phyloP scores from a whole-genome alignment of 2,888 invertebrate genomes.

The Aspidiotus destructor region DNA sequence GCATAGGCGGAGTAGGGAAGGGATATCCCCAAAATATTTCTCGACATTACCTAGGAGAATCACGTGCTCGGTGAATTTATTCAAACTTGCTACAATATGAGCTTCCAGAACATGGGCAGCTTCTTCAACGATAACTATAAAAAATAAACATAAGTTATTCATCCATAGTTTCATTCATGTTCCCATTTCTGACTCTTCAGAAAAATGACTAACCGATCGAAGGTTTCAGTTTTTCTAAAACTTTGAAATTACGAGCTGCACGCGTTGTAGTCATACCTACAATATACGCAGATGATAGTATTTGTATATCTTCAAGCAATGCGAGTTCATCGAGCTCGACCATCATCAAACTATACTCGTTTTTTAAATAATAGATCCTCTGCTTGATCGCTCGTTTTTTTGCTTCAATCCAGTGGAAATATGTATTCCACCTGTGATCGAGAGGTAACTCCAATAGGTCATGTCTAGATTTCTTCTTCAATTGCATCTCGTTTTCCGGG shows the following conservation, averaged over 20 bases:
- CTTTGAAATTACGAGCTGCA: neutral
- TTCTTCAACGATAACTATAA: slow-evolving; percentile 62
- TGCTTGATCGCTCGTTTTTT: neutral
- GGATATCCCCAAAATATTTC: too few relatives aligned
- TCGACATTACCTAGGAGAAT: slow-evolving; percentile 55
- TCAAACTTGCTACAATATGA: slow-evolving; percentile 67
- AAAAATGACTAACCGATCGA: neutral
- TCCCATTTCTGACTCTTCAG: too few relatives aligned
- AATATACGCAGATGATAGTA: neutral
- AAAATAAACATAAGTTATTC: neutral
- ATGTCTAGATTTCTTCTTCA: neutral
- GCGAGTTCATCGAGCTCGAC: neutral
- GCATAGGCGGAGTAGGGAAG: too few relatives aligned
- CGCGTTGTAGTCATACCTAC: neutral
- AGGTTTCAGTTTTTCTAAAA: neutral
- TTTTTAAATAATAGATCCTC: neutral
- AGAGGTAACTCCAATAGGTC: neutral
- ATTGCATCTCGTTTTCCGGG: too few relatives aligned
- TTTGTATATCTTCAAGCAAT: neutral
- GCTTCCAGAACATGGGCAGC: slow-evolving; percentile 80
- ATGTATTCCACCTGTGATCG: neutral
- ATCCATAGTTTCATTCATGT: too few relatives aligned
- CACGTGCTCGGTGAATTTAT: slow-evolving; percentile 62
- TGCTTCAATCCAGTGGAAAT: neutral
- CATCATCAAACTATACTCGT: neutral